A percentile compares a stretch with the other conserved stretches of the same genome.
These are phyloP conservation scores for Chymomyza caudatula DNA, from an alignment of 2,888 invertebrate species.

Conservation along the genomic window DNA sequence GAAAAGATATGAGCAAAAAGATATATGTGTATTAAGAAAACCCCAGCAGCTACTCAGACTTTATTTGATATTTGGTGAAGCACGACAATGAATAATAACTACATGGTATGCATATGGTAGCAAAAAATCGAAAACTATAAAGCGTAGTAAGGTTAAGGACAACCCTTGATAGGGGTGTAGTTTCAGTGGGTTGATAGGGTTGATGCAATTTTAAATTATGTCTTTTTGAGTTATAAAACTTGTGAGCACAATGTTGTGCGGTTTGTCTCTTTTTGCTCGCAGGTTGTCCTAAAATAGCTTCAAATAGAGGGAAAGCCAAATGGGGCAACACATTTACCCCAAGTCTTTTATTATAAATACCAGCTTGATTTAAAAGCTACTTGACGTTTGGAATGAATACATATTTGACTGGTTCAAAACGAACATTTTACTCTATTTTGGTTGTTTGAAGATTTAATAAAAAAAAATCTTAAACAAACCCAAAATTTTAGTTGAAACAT, in stretches of 20 bases:
- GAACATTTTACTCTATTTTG: too few species aligned
- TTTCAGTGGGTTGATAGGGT: background rate
- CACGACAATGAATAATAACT: constrained; percentile 69
- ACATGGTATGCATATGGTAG: constrained; percentile 58
- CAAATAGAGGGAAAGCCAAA: too few species aligned
- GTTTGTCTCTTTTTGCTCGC: background rate
- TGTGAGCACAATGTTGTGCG: background rate
- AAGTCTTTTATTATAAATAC: background rate
- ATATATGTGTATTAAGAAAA: constrained; percentile 18
- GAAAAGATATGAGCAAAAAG: constrained; percentile 4
- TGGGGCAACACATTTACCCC: background rate
- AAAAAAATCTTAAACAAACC: too few species aligned
- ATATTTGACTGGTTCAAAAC: too few species aligned
- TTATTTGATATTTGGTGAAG: constrained; percentile 64
- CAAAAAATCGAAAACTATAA: background rate
- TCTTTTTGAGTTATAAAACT: background rate
- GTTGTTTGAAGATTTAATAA: too few species aligned
- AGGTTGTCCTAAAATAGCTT: background rate
- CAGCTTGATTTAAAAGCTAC: background rate
- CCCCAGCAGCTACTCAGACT: constrained; percentile 45
- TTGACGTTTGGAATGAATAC: too few species aligned
- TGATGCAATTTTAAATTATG: background rate
- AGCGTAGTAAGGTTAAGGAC: background rate
- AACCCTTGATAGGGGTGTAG: constrained; percentile 10
- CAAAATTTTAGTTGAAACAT: too few species aligned